Evolutionary conservation across 2,113 vertebrate species (phyloP), one percentile per base, ranked within the genome.

Genomic region (Panurus biarmicus): DNA sequence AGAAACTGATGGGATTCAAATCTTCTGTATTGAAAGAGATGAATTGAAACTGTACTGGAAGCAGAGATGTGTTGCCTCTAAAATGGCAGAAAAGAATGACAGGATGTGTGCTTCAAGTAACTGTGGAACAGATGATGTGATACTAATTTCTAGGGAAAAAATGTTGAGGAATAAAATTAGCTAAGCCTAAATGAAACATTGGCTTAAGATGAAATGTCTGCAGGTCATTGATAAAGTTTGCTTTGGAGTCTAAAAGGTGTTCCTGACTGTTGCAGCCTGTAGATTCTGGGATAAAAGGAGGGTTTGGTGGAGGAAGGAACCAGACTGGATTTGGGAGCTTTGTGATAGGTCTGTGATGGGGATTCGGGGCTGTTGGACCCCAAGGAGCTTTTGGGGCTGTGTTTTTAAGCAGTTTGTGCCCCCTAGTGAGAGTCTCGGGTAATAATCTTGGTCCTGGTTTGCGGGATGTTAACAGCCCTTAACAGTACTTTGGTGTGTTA

Each of bases 361-460:
- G 13, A 25, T 11, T 61, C 1, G 2, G 64, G 29, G 22, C 76
- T 71, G 11, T 10, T 11, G 71, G 70, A 64, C 36, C 44, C 31
- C 5, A 10, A 45, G 33, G 57, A 83, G 2, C 58, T 48, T 14
- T 44, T 23, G 16, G 6, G 31, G 3, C 1, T 0, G 2, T 5
- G 53, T 95, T 94, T 86, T 26, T 76, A 47, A 87, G 85, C 66
- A 21, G 11, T 58, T 78, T 79, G 54, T 61, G 66, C 88, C 93
- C 93, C 90, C 96, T 95, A 67, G 94, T 65, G 95, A 72, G 29
- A 50, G 13, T 33, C 29, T 35, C 16, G 7, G 33, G 71, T 50
- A 67, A 36, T 71, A 48, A 29, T 24, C 18, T n/a, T 15, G 48
- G 56, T 88, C 17, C 38, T 62, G 2, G 2, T 69, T 85, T 54